Base-by-base conservation (phyloP, 2,888 invertebrate genomes). In the Pterobdella sp. region DNA sequence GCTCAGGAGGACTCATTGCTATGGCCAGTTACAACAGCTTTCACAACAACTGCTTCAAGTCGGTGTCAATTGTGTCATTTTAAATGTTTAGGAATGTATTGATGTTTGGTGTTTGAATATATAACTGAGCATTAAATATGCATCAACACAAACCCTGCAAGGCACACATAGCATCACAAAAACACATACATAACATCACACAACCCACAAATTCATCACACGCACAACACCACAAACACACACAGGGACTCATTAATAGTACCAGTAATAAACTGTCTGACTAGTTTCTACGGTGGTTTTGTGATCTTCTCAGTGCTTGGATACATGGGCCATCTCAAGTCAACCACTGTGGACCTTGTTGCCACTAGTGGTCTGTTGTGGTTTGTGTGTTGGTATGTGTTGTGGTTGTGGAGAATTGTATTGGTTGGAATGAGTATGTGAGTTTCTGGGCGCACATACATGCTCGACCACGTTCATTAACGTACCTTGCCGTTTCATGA, bases 31-130 rank as follows among this genome's bases (percentile, higher is more conserved):
- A 78, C 74, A 80, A 80, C 67, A 74, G 75, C 37, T 80, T 80
- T 72, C 72, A 77, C 52, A 79, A 80, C 74, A 80, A 80, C 73
- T 78, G 78, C 72, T 75, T 77, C 72, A 76, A 78, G 80, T 81
- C 56, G 10, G 31, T 63, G 49, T 14, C 49, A 42, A 14, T 22
- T 42, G 10, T 42, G 10, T 7, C 22, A 22, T 14, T 42, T 14
- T 14, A 22, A 14, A 42, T 14, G 49, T 22, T 14, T 7, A 22
- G 49, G 7, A 42, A 14, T 42, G 7, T 14, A 42, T 42, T 42
- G 7, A 22, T 42, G 10, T 42, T 22, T 42, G 22, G 22, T 7
- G 22, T 14, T 42, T 42, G 7, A 42, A 42, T 42, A 14, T 14
- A 14, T 42, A 14, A 42, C 22, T 42, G 49, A 42, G 49, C 7